phyloP scores from a whole-genome alignment of 1,140 invertebrate species.

The Drosophila funebris region DNA sequence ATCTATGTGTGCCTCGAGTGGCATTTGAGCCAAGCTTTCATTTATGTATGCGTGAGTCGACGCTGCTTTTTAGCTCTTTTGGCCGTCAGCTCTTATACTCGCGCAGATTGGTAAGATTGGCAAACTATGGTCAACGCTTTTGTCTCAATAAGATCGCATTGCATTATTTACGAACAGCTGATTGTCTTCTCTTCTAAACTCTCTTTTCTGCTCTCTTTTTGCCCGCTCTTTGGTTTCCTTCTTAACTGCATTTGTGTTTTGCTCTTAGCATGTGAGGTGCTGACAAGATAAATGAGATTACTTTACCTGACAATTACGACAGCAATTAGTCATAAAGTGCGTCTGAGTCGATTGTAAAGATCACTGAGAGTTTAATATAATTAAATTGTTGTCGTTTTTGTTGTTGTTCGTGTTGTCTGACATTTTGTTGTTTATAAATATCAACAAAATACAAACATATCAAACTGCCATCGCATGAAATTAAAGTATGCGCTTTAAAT shows the following conservation, averaged over 20 bases:
- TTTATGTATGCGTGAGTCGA: slow-evolving; percentile 25
- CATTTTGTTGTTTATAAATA: slow-evolving; percentile 60
- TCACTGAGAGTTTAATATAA: slow-evolving; percentile 61
- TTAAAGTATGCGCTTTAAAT: slow-evolving; percentile 69
- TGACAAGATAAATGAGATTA: slow-evolving; percentile 51
- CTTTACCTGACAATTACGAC: slow-evolving; percentile 36
- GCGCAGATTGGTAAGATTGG: slow-evolving; percentile 2
- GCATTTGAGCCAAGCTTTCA: slow-evolving; percentile 59
- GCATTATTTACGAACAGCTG: slow-evolving; percentile 49
- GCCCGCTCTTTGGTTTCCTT: not conserved
- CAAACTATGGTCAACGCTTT: slow-evolving; percentile 23
- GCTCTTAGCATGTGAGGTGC: slow-evolving; percentile 38
- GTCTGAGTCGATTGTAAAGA: slow-evolving; percentile 76
- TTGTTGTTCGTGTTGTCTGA: slow-evolving; percentile 38
- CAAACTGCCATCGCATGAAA: slow-evolving; percentile 34
- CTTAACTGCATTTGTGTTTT: not conserved
- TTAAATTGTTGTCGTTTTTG: slow-evolving; percentile 50
- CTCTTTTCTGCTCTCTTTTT: slow-evolving; percentile 11
- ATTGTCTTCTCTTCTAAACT: not conserved
- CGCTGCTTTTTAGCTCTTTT: slow-evolving; percentile 29
- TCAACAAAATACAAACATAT: slow-evolving; percentile 23
- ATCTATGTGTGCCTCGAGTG: slow-evolving; percentile 30
- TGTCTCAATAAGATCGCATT: slow-evolving; percentile 24
- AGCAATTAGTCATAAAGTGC: slow-evolving; percentile 75
- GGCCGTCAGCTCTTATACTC: slow-evolving; percentile 22